Evolutionary conservation across 1,140 invertebrate genomes (phyloP), one percentile per base, ranked within the genome.

Genomic region (Trichonephila clavata): DNA sequence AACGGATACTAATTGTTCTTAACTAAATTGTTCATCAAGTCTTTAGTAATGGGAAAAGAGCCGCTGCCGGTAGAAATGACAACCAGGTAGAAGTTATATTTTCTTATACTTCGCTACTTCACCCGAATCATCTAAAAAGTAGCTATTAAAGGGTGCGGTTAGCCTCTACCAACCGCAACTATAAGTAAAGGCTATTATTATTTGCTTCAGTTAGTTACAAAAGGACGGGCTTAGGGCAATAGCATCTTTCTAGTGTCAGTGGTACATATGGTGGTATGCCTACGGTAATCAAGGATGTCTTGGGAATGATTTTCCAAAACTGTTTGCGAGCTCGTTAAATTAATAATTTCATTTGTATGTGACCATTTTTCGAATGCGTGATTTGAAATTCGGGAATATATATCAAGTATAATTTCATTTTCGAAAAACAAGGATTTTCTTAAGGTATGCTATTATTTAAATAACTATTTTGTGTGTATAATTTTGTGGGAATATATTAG

Each of bases 1-100:
- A 21, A 21, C 71, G 8, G 27, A 60, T 24, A 24, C 43, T 90
- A 90, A 90, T 81, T 81, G 68, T 80, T 90, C 68, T 61, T 81
- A 81, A 60, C 57, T 87, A 80, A 90, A 90, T 81, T 81, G 68
- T 90, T 90, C 71, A 81, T 81, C 89, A 81, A 90, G 50, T 81
- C 24, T 57, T 90, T 60, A 57, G 43, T 65, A 60, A 57, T 84
- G 21, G 20, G 27, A 68, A 77, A 77, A 57, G 43, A 50, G 32
- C 39, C 20, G 39, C 43, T 71, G 21, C 43, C 71, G 27, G 27
- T 90, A 50, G 89, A 14, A 39, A 21, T 60, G 32, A 86, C 21
- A 59, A 90, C 68, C 18, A 16, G 14, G 86, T n/a, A 68, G 59
- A 39, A 39, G 39, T 65, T 27, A 50, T 18, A 61, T 57, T 89